A percentile compares a stretch with the other conserved stretches of the same genome.
These are phyloP conservation scores for Tachystola acroxantha DNA, from an alignment of 2,888 invertebrate genomes.

Conservation along the genomic window DNA sequence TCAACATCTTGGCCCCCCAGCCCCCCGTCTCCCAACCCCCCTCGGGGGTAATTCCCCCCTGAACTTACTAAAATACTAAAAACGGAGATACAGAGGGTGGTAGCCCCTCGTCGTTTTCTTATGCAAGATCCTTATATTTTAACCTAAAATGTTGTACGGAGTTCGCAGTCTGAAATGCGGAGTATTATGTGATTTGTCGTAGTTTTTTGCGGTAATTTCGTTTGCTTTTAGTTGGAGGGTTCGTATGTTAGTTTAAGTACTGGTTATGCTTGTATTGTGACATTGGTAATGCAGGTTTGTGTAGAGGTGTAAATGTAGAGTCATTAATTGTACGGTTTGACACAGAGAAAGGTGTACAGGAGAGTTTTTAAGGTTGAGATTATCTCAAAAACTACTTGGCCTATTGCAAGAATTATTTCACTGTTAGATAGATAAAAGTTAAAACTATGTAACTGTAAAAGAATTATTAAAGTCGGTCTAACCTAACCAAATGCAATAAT, in stretches of 20 bases:
- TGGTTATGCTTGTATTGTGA: no score
- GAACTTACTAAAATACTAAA: slow-evolving; percentile 79
- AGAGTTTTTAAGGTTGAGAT: no score
- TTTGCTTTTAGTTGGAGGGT: background rate
- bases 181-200: slow-evolving; percentile 26
- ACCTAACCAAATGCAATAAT: no score
- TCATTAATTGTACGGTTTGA: no score
- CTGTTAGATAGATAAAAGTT: no score
- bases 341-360: no score
- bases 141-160: slow-evolving; percentile 65
- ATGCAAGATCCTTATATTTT: slow-evolving; percentile 78
- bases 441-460: no score
- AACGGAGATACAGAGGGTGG: slow-evolving; percentile 73
- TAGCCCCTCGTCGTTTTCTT: slow-evolving; percentile 65
- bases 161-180: slow-evolving; percentile 26
- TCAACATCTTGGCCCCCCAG: slow-evolving; percentile 62
- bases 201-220: slow-evolving; percentile 6
- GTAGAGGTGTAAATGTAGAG: no score
- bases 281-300: no score
- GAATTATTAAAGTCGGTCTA: no score
- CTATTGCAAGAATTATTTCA: no score
- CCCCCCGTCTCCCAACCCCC: slow-evolving; percentile 33
- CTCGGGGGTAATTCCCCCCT: slow-evolving; percentile 66
- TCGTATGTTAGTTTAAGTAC: background rate
- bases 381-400: no score